Evolutionary conservation across 2,113 vertebrate species (phyloP).

Genomic region (Cavia porcellus): DNA sequence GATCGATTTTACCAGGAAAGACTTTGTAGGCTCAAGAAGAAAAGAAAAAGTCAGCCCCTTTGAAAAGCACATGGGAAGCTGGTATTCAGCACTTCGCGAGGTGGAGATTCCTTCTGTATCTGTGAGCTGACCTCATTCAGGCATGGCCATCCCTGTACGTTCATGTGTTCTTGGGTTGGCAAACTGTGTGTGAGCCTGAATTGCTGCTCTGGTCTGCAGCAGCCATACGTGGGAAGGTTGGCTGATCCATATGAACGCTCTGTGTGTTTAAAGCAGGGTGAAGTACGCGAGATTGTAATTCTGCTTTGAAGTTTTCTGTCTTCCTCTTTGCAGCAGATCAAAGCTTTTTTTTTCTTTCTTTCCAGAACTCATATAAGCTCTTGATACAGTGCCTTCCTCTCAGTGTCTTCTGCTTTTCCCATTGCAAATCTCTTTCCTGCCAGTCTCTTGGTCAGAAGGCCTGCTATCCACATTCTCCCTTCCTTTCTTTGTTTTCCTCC

Average conservation of each 20-base stretch:
- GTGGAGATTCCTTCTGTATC: constrained; percentile 80
- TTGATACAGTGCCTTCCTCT: constrained; percentile 46
- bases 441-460: background rate
- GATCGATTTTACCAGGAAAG: background rate
- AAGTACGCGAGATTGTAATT: constrained; percentile 76
- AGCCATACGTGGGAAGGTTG: constrained; percentile 12
- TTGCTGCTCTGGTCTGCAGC: constrained; percentile 54
- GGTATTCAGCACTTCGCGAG: constrained; percentile 80
- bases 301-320: constrained; percentile 86
- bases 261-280: constrained; percentile 69
- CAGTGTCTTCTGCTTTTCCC: background rate
- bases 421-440: background rate
- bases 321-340: constrained; percentile 82
- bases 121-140: constrained; percentile 79
- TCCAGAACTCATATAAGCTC: constrained; percentile 67
- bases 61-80: constrained; percentile 60
- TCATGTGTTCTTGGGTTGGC: background rate
- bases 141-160: constrained; percentile 72
- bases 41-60: constrained; percentile 17
- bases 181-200: constrained; percentile 65
- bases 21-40: background rate
- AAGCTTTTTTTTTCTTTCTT: constrained; percentile 80
- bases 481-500: background rate
- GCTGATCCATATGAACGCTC: constrained; percentile 78
- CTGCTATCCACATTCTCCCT: background rate